A percentile compares a stretch with the other conserved stretches of the same genome.
phyloP scores from a whole-genome alignment of 2,113 vertebrate genomes.

The Procapra przewalskii region DNA sequence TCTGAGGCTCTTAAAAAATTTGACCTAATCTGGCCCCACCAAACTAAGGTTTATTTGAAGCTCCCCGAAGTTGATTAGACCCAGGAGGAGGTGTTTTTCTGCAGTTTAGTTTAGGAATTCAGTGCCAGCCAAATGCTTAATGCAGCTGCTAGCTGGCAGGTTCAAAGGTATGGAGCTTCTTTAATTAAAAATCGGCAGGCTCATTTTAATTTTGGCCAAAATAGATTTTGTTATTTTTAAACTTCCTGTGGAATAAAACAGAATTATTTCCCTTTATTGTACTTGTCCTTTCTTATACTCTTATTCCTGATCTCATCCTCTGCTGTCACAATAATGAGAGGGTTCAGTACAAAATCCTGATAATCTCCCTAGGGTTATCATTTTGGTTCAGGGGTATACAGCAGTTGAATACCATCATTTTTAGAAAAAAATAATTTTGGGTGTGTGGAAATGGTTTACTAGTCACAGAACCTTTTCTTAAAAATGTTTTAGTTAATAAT shows the following conservation, averaged over 20 bases:
- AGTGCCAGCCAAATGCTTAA: background rate
- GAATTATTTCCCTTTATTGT: background rate
- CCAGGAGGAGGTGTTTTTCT: conserved; percentile 30
- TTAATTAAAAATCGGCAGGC: conserved; percentile 58
- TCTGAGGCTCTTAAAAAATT: conserved; percentile 3
- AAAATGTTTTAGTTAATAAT: background rate
- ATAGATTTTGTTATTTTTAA: conserved; percentile 54
- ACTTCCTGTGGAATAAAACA: conserved; percentile 53
- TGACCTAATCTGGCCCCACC: background rate
- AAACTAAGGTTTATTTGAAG: conserved; percentile 40
- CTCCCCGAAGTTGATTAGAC: background rate
- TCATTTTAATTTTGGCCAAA: conserved; percentile 51
- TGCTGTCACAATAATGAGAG: background rate
- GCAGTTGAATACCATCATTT: background rate
- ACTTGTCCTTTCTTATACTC: background rate
- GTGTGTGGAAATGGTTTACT: background rate
- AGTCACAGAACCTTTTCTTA: background rate
- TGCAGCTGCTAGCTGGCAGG: conserved; percentile 4
- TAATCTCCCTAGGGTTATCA: background rate
- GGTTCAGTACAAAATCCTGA: background rate
- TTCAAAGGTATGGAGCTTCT: conserved; percentile 51
- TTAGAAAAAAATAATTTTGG: background rate
- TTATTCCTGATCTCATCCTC: background rate
- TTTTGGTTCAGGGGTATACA: conserved; percentile 10
- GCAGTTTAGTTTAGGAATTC: background rate